Base-by-base conservation (phyloP, 2,797 vertebrate genomes). In the Pelobates cultripes region DNA sequence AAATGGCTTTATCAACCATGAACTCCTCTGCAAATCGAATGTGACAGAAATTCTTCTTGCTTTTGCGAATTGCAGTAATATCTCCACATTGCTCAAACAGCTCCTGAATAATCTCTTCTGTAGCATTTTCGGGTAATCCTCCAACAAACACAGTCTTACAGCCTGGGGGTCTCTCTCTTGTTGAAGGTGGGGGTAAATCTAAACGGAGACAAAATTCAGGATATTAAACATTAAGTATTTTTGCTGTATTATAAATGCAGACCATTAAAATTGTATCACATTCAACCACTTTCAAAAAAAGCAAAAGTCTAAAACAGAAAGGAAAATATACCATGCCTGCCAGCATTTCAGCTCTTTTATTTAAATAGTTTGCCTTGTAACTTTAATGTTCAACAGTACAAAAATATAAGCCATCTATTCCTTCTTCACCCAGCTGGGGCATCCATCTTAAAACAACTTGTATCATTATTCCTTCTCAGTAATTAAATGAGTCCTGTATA, bases 41-140 rank as follows among this genome's bases (percentile, higher is more conserved):
- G 91, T 96, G 96, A 89, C 95, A 96, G 88, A 96, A 96, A 90
- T 96, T 96, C 92, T 96, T 96, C 92, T 96, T 96, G 94, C 96
- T 96, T 88, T 96, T 96, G 84, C 96, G 93, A 88, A 96, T 95
- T 6, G 96, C 96, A 51, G 95, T 92, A 82, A 96, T 96, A 86
- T 96, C 95, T 66, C 96, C 96, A 8, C 96, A 96, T 85, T 95
- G 95, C 82, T 96, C 95, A 84, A 96, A 96, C 86, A 96, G 94
- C 91, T 96, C 95, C 86, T 94, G 94, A 85, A 96, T 95, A 80
- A 96, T 94, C 88, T 96, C 95, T 70, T 96, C 96, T 0, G 94
- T 95, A 17, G 95, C 95, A 0, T 96, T 96, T 89, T 96, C 96
- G 28, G 96, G 96, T 86, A 96, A 92, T 84, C 96, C 96, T 86